Conservation (phyloP, 2,113 vertebrate species). For the Malurus alboscapulatus region DNA sequence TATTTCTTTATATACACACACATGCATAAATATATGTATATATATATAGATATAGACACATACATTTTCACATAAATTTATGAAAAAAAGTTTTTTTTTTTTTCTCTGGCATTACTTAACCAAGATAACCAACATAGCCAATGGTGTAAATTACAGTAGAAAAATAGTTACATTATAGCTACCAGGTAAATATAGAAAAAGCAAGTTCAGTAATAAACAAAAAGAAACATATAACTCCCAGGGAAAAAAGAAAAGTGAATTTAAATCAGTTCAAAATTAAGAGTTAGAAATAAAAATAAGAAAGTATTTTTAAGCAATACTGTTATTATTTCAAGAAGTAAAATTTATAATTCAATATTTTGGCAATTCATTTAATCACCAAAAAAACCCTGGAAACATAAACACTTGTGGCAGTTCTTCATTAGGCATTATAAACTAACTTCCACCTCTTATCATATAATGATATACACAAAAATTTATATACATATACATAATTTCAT, state of each 20-base stretch:
- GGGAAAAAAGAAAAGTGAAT: fast-evolving
- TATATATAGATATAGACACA: neutral
- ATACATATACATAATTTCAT: neutral
- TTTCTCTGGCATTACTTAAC: neutral
- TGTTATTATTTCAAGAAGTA: neutral
- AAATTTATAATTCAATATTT: neutral
- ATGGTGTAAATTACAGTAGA: neutral
- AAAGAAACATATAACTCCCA: fast-evolving
- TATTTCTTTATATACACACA: neutral
- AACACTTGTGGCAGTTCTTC: neutral
- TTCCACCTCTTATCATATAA: neutral
- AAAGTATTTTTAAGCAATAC: neutral
- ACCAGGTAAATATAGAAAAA: neutral
- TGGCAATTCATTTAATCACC: neutral
- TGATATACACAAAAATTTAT: neutral
- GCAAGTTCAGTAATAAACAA: neutral
- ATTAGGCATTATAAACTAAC: neutral
- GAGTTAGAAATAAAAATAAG: neutral
- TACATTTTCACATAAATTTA: neutral
- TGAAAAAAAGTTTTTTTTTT: neutral
- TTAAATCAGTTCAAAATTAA: neutral
- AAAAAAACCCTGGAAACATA: neutral
- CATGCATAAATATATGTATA: neutral
- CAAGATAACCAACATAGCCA: neutral
- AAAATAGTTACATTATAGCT: neutral